Conservation (phyloP, 2,888 invertebrate species). For the Autographa pulchrina region DNA sequence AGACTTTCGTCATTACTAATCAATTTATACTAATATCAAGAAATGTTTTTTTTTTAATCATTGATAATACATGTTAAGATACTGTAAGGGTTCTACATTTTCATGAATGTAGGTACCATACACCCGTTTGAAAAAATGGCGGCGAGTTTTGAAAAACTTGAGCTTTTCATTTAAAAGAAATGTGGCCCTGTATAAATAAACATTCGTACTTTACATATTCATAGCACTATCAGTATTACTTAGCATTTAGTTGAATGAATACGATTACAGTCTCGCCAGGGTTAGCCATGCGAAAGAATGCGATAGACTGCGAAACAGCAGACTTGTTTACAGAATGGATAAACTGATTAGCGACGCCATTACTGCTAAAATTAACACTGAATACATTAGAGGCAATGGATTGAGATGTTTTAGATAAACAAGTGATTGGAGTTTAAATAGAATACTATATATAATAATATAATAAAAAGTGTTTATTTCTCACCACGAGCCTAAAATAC, state of each 20-base stretch:
- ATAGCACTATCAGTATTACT: neutral
- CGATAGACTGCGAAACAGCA: constrained; percentile 25
- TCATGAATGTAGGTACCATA: no score
- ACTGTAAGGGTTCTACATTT: no score
- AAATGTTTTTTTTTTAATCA: no score
- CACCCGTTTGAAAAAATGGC: no score
- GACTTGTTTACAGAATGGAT: constrained; percentile 21
- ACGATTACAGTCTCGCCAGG: constrained; percentile 16
- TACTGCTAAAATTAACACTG: neutral
- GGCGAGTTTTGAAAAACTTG: no score
- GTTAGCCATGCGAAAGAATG: constrained; percentile 37
- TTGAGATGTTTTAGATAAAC: neutral
- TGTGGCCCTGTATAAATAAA: neutral
- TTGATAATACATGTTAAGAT: no score
- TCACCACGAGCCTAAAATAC: no score
- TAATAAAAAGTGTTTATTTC: no score
- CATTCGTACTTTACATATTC: neutral
- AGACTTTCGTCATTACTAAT: no score
- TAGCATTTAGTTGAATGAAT: constrained; percentile 28
- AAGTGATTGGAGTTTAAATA: neutral
- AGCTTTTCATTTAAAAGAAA: no score
- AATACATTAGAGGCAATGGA: neutral
- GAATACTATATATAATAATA: neutral
- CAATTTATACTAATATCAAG: no score
- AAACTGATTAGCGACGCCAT: constrained; percentile 14